Conservation (phyloP, 2,888 invertebrate genomes). For the Erebia ligea region DNA sequence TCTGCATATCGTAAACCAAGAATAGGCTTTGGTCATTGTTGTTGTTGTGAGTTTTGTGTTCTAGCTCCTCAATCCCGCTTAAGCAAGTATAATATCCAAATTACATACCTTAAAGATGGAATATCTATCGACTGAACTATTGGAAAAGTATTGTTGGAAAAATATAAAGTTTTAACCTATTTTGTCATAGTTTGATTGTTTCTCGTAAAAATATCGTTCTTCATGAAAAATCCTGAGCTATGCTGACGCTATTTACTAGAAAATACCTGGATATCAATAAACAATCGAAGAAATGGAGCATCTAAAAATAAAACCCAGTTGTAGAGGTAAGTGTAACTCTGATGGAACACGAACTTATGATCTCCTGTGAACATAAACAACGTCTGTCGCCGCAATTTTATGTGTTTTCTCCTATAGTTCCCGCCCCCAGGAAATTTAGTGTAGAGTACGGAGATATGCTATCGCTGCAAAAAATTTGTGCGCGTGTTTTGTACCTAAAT, state of each 20-base stretch:
- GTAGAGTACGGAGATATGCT: constrained; percentile 39
- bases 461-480: constrained; percentile 28
- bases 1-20: too few relatives aligned
- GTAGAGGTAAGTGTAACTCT: constrained; percentile 29
- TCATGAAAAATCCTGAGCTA: neutral
- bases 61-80: too few relatives aligned
- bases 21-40: too few relatives aligned
- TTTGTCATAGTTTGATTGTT: too few relatives aligned
- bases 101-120: too few relatives aligned
- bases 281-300: constrained; percentile 2
- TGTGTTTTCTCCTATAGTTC: constrained; percentile 50
- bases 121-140: too few relatives aligned
- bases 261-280: neutral
- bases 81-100: too few relatives aligned
- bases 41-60: too few relatives aligned
- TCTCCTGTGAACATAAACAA: constrained; percentile 49
- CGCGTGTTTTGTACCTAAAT: neutral
- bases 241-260: neutral
- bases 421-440: constrained; percentile 46
- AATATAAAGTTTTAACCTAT: too few relatives aligned
- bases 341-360: constrained; percentile 50
- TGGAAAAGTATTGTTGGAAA: too few relatives aligned
- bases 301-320: constrained; percentile 18
- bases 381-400: constrained; percentile 51
- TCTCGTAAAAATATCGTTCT: neutral